phyloP scores from a whole-genome alignment of 2,113 vertebrate species.

The Manacus vitellinus region DNA sequence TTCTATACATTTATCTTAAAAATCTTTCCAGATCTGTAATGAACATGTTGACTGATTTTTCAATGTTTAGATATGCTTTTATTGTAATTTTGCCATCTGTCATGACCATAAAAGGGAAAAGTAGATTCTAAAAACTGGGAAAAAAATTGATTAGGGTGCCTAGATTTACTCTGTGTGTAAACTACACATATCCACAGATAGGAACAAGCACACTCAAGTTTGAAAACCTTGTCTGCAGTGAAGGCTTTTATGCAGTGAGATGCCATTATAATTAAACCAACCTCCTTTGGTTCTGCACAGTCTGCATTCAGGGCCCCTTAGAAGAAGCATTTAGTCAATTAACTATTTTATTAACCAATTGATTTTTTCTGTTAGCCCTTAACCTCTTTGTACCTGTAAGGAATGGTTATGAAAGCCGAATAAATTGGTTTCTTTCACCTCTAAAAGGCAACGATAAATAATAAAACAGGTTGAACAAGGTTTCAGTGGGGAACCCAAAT shows the following conservation, averaged over 20 bases:
- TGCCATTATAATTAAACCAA: constrained; percentile 71
- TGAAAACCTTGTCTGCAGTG: constrained; percentile 54
- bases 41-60: neutral
- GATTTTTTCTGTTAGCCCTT: constrained; percentile 72
- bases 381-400: constrained; percentile 62
- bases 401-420: constrained; percentile 68
- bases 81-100: neutral
- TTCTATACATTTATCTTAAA: neutral
- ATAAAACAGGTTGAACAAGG: constrained; percentile 67
- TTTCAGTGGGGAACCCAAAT: constrained; percentile 65
- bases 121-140: neutral
- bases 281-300: constrained; percentile 62
- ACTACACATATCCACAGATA: neutral
- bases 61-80: neutral
- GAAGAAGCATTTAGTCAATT: constrained; percentile 78
- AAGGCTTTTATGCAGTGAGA: constrained; percentile 51
- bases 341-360: constrained; percentile 82
- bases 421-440: constrained; percentile 75
- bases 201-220: constrained; percentile 34
- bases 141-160: constrained; percentile 24
- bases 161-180: constrained; percentile 38
- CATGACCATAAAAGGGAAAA: neutral
- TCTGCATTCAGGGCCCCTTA: constrained; percentile 63
- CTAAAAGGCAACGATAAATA: constrained; percentile 75
- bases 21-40: neutral